A percentile compares a stretch with the other conserved stretches of the same genome.
Evolutionary conservation across 2,888 invertebrate species (phyloP).

Genomic region (Rutpela maculata): DNA sequence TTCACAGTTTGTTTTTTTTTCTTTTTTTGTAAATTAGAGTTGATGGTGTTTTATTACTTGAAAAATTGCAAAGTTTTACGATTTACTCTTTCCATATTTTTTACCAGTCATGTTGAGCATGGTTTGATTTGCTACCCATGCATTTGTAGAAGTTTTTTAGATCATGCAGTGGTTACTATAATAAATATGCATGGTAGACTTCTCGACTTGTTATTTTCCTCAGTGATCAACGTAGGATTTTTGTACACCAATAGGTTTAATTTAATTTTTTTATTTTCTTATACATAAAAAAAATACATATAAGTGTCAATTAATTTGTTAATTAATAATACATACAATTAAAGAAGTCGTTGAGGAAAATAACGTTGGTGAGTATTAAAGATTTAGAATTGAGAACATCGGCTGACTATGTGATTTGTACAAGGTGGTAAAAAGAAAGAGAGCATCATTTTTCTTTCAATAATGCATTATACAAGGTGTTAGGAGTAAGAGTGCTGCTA

Average conservation of each 20-base stretch:
- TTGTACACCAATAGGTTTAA: constrained; percentile 9
- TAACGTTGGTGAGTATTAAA: constrained; percentile 44
- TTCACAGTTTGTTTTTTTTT: constrained; percentile 42
- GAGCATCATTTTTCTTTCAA: constrained; percentile 32
- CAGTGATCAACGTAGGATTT: constrained; percentile 15
- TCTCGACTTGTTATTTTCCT: constrained; percentile 47
- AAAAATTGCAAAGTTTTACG: constrained; percentile 27
- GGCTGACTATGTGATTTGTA: constrained; percentile 38
- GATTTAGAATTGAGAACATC: constrained; percentile 36
- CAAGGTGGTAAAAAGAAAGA: constrained; percentile 38
- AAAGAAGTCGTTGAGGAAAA: constrained; percentile 34
- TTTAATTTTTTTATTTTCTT: constrained; percentile 23
- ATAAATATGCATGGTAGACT: constrained; percentile 64
- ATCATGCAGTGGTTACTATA: constrained; percentile 61
- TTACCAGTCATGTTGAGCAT: constrained; percentile 62
- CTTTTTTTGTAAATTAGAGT: constrained; percentile 38
- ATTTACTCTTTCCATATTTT: constrained; percentile 47
- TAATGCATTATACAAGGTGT: background rate
- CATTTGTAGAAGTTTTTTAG: constrained; percentile 65
- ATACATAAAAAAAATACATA: background rate
- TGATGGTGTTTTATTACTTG: constrained; percentile 42
- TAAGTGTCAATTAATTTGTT: background rate
- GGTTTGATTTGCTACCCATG: constrained; percentile 67
- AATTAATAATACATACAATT: background rate
- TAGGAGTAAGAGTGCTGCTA: too few relatives aligned